Evolutionary conservation across 1,140 invertebrate genomes (phyloP), one percentile per base, ranked within the genome.

Genomic region (Catajapyx aquilonaris): DNA sequence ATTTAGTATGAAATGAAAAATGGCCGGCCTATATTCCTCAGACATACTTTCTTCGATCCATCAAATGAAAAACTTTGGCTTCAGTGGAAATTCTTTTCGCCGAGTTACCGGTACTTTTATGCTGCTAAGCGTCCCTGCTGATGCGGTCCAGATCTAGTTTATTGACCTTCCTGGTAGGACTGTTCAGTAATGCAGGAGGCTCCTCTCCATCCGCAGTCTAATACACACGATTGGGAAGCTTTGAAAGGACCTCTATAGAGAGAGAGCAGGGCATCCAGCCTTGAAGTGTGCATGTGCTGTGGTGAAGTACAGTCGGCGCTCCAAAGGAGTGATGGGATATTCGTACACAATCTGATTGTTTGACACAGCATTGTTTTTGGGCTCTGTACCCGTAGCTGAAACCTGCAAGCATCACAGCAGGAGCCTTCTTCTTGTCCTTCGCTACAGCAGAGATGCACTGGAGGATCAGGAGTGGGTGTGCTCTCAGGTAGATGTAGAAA

Each of bases 271-370:
- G 57, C 94, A 98, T 5, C 95, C 95, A 32, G 87, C 85, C 52
- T 90, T 85, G 52, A 97, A 91, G 60, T 99, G 93, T 0, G 85
- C 84, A 57, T 96, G 87, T 2, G 94, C 93, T 0, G 94, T 97
- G 31, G 83, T 86, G 56, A 98, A 98, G 59, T 94, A 98, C n/a
- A 98, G 59, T 33, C 90, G 75, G 31, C 93, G 61, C 55, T 98
- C 94, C 34, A 88, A 61, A 1, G 87, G 80, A 5, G 87, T 94
- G 11, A 96, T 87, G 10, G 71, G 69, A 42, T 79, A 74, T 60
- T 81, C 71, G 39, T 75, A 54, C 39, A 70, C 57, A 2, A 77
- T 51, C 46, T n/a, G 62, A 54, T 69, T 71, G 42, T 73, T 70
- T 15, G 56, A 54, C 21, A 60, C 55, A 31, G 37, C 11, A 4